Conservation (phyloP, 1,140 invertebrate genomes). For the Trinorchestia longiramus region DNA sequence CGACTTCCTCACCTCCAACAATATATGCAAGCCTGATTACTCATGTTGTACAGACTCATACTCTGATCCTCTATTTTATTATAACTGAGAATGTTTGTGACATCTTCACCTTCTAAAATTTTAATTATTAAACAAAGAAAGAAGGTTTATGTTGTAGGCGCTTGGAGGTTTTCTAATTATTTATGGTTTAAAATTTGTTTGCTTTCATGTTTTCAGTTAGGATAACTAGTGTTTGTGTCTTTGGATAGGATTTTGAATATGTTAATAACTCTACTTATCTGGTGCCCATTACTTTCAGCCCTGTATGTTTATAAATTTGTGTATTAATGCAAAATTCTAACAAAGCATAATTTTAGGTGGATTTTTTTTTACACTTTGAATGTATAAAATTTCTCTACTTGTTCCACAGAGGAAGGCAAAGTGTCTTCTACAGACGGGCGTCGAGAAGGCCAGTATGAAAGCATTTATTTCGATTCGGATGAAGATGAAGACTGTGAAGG, state of each 20-base stretch:
- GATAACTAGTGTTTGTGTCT: background rate
- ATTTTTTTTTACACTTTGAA: background rate
- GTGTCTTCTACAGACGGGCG: background rate
- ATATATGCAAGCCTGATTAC: too few relatives aligned
- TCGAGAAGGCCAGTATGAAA: constrained; percentile 69
- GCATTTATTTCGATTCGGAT: constrained; percentile 73
- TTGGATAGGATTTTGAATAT: too few relatives aligned
- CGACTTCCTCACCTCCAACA: too few relatives aligned
- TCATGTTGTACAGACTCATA: too few relatives aligned
- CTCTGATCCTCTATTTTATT: background rate
- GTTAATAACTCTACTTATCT: too few relatives aligned
- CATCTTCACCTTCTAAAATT: too few relatives aligned
- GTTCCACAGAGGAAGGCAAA: background rate
- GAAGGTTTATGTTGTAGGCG: too few relatives aligned
- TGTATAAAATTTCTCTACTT: background rate
- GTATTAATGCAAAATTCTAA: background rate
- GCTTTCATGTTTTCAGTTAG: background rate
- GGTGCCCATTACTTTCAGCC: background rate
- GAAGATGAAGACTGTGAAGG: constrained; percentile 68
- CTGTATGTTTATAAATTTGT: background rate
- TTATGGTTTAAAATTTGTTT: background rate
- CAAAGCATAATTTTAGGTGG: background rate
- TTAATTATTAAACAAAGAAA: too few relatives aligned
- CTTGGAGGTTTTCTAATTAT: background rate
- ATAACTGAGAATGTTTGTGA: background rate